Percentiles rank a stretch among this genome's conserved stretches.
Evolutionary conservation across 1,140 invertebrate species (phyloP).

Genomic region (Macrocentrus cingulum): DNA sequence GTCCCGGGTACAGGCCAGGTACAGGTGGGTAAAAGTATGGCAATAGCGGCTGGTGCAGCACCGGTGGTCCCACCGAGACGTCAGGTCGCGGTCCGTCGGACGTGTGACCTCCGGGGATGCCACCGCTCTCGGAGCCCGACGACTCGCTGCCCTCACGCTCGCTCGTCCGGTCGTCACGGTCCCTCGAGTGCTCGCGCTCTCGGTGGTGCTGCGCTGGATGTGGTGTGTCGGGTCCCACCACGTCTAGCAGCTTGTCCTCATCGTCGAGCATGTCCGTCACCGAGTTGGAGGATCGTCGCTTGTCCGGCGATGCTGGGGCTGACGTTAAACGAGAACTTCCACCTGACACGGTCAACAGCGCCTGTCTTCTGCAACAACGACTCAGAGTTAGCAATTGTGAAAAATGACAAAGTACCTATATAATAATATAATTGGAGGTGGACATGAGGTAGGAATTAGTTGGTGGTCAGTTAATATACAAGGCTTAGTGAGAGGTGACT

Average conservation of each 20-base stretch:
- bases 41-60: conserved; percentile 78
- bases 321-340: conserved; percentile 52
- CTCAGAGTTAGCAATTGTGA: conserved; percentile 51
- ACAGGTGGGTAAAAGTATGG: conserved; percentile 85
- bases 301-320: conserved; percentile 75
- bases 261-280: conserved; percentile 67
- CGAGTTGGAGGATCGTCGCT: conserved; percentile 63
- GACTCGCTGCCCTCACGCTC: conserved; percentile 57
- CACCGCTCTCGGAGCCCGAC: conserved; percentile 57
- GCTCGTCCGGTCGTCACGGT: conserved; percentile 53
- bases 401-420: not conserved
- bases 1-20: conserved; percentile 74
- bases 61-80: conserved; percentile 82
- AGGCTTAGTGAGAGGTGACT: no score
- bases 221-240: conserved; percentile 81
- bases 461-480: no score
- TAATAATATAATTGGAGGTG: not conserved
- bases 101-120: conserved; percentile 59
- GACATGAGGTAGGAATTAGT: not conserved
- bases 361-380: conserved; percentile 68
- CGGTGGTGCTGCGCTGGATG: conserved; percentile 63
- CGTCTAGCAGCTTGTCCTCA: conserved; percentile 85
- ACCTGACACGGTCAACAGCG: conserved; percentile 56
- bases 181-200: conserved; percentile 53
- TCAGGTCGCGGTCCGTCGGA: conserved; percentile 74